These are phyloP conservation scores for Lasioglossum malachurum DNA, from an alignment of 2,888 invertebrate species.

Conservation along the genomic window DNA sequence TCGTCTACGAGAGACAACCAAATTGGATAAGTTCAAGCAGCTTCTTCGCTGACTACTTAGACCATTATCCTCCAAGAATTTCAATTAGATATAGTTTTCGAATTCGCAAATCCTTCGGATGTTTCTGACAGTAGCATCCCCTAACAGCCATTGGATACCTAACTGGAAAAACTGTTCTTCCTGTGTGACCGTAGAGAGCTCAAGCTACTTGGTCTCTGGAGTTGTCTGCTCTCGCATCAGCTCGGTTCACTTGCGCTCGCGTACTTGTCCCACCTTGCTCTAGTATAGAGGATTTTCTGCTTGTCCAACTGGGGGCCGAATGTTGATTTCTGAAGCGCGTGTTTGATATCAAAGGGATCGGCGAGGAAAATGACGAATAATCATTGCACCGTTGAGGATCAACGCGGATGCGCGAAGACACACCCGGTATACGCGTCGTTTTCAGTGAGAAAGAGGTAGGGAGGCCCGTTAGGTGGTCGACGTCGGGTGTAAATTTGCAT, in stretches of 20 bases:
- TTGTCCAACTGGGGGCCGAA: too few species aligned
- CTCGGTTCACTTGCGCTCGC: too few species aligned
- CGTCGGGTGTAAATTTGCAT: constrained; percentile 81
- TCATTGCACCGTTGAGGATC: not conserved
- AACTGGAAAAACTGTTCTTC: not conserved
- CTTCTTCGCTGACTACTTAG: constrained; percentile 69
- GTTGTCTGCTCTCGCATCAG: not conserved
- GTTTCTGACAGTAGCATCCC: not conserved
- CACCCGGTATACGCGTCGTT: constrained; percentile 65
- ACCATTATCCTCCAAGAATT: constrained; percentile 60
- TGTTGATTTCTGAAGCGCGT: too few species aligned
- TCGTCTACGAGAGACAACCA: constrained; percentile 78
- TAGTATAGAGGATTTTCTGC: too few species aligned
- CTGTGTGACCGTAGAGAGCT: not conserved
- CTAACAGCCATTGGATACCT: not conserved
- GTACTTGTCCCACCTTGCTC: not conserved
- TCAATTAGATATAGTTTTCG: constrained; percentile 50
- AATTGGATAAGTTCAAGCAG: constrained; percentile 81
- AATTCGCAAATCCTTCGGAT: constrained; percentile 41
- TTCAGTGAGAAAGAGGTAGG: constrained; percentile 62
- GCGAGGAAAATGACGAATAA: not conserved
- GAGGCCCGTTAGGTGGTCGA: constrained; percentile 67
- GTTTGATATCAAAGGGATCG: not conserved
- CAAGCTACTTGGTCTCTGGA: not conserved
- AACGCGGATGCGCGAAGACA: constrained; percentile 9